phyloP scores from a whole-genome alignment of 2,113 vertebrate species.

The Cairina moschata region DNA sequence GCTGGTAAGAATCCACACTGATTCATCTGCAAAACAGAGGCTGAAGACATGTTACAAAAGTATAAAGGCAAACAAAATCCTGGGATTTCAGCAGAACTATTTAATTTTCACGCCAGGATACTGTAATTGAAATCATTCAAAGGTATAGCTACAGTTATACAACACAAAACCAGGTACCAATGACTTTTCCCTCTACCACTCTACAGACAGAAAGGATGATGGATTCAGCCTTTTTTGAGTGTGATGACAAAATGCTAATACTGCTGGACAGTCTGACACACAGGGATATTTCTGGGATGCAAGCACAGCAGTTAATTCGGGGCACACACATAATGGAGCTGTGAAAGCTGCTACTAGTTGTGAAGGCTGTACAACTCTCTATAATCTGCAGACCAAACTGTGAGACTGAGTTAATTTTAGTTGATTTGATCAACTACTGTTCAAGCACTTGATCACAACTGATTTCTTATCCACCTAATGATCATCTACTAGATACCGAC shows the following conservation, averaged over 20 bases:
- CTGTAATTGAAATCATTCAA: background rate
- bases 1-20: background rate
- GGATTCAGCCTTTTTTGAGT: background rate
- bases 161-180: background rate
- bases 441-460: background rate
- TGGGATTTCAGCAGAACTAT: background rate
- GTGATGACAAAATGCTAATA: background rate
- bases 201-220: background rate
- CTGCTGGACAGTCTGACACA: background rate
- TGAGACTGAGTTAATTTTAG: background rate
- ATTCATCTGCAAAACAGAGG: background rate
- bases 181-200: background rate
- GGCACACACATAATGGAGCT: background rate
- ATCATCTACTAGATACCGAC: background rate
- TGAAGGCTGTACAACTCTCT: background rate
- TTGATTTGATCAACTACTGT: background rate
- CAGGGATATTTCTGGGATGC: background rate
- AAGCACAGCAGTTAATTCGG: background rate
- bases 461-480: background rate
- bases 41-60: background rate
- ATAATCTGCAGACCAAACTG: background rate
- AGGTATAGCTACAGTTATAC: background rate
- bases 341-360: background rate
- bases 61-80: background rate
- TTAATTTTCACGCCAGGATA: background rate